These are phyloP conservation scores for Ochropacha duplaris DNA, from an alignment of 2,888 invertebrate genomes.

Conservation along the genomic window DNA sequence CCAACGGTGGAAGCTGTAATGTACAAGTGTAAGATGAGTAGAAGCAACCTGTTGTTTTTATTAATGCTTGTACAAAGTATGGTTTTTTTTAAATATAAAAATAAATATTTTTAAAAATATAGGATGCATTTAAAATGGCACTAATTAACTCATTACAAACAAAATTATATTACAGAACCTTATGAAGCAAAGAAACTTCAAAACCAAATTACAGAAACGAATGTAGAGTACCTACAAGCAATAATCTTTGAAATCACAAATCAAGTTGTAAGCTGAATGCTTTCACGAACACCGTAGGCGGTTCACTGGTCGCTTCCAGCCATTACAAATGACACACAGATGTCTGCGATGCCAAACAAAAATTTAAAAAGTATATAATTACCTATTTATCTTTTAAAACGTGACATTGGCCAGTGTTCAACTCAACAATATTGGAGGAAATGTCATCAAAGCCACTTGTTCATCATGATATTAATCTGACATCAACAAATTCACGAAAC, in stretches of 20 bases:
- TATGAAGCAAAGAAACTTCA: conserved; percentile 46
- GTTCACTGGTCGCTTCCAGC: conserved; percentile 71
- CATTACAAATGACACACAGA: conserved; percentile 47
- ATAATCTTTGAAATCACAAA: conserved; percentile 80
- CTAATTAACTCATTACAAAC: no score
- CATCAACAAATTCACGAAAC: no score
- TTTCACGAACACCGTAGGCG: conserved; percentile 78
- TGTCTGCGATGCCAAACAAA: conserved; percentile 14
- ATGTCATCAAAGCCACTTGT: no score
- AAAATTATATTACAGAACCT: background rate
- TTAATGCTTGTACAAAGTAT: background rate
- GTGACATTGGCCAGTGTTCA: no score
- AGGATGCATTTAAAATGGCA: no score
- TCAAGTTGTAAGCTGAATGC: conserved; percentile 75
- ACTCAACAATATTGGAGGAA: no score
- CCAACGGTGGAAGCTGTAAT: conserved; percentile 29
- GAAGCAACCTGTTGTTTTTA: conserved; percentile 16
- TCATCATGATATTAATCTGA: no score
- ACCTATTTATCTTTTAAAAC: no score
- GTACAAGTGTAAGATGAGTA: conserved; percentile 39
- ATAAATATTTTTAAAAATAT: no score
- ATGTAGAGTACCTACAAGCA: conserved; percentile 63
- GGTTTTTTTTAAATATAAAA: background rate
- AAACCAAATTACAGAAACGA: conserved; percentile 66
- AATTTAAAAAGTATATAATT: no score